A percentile compares a stretch with the other conserved stretches of the same genome.
phyloP scores from a whole-genome alignment of 2,888 invertebrate species.

The Piscicola geometra region DNA sequence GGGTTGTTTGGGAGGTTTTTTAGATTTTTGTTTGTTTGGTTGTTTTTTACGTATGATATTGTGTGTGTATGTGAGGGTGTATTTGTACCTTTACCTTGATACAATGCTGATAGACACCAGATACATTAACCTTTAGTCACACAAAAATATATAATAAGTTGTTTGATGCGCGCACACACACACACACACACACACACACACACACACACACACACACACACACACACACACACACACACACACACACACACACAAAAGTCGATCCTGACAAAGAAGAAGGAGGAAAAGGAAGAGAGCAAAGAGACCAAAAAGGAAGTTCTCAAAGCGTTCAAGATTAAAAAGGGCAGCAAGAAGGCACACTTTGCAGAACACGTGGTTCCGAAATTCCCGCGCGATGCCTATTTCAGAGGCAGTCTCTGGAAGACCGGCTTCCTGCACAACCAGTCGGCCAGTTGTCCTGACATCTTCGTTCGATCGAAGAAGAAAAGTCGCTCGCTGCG shows the following conservation, averaged over 20 bases:
- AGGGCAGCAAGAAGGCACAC: slow-evolving; percentile 27
- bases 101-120: too few species aligned
- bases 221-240: too few species aligned
- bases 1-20: too few species aligned
- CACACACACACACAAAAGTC: not conserved
- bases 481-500: not conserved
- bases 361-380: slow-evolving; percentile 39
- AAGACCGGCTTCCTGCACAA: slow-evolving; percentile 37
- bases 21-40: too few species aligned
- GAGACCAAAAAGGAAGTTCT: not conserved
- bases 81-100: too few species aligned
- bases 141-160: too few species aligned
- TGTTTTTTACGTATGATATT: too few species aligned
- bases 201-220: too few species aligned
- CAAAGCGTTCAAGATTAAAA: not conserved
- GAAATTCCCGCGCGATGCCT: slow-evolving; percentile 52
- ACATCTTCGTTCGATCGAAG: slow-evolving; percentile 65
- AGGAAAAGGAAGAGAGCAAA: not conserved
- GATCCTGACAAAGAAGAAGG: not conserved
- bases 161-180: too few species aligned
- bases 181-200: too few species aligned
- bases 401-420: slow-evolving; percentile 51
- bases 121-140: too few species aligned
- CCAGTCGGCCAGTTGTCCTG: slow-evolving; percentile 80
- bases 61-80: too few species aligned